Evolutionary conservation across 2,113 vertebrate genomes (phyloP).

Genomic region (Rhizomys pruinosus): DNA sequence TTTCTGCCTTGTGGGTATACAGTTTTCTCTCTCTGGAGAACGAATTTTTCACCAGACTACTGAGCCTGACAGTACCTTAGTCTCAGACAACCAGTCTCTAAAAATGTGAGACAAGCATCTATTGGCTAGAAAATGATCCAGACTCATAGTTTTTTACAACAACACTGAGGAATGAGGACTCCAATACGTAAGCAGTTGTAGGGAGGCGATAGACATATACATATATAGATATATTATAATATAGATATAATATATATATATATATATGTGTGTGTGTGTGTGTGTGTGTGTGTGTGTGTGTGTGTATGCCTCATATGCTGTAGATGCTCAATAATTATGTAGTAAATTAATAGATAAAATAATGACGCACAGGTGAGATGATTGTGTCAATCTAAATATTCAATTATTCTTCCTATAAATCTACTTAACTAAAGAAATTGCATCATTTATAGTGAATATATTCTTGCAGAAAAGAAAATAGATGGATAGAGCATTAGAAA

Average conservation of each 20-base stretch:
- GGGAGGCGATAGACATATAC: background rate
- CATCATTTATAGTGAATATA: background rate
- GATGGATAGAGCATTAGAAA: background rate
- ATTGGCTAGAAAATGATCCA: background rate
- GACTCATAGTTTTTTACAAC: background rate
- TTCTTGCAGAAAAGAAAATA: constrained; percentile 23
- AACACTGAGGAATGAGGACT: background rate
- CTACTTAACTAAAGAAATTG: background rate
- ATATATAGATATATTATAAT: no score
- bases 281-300: no score
- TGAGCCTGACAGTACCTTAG: background rate
- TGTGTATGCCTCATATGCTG: no score
- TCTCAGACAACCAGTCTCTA: background rate
- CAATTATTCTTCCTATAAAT: constrained; percentile 35
- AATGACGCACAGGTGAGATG: background rate
- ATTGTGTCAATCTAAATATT: background rate
- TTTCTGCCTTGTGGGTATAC: no score
- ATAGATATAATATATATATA: no score
- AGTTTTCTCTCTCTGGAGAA: background rate
- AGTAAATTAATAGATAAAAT: constrained; percentile 28
- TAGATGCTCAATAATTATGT: background rate
- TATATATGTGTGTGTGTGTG: no score
- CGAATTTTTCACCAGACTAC: background rate
- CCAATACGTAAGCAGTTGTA: background rate
- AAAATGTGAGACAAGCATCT: background rate